These are phyloP conservation scores for Paramormyrops hopkinsi DNA, from an alignment of 2,797 vertebrate genomes.

Conservation along the genomic window DNA sequence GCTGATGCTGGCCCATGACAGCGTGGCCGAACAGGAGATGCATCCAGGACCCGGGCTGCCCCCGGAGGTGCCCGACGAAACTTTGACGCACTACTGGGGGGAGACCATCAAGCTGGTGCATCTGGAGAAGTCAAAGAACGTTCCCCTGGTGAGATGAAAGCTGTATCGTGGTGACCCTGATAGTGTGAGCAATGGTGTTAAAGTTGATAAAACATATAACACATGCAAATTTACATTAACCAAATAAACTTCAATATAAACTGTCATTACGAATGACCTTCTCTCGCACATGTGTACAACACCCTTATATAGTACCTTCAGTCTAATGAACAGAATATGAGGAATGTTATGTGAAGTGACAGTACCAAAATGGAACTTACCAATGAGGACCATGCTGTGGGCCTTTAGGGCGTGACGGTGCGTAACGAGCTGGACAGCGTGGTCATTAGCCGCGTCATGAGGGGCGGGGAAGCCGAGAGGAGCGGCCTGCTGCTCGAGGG, in stretches of 20 bases:
- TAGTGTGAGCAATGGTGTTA: not conserved
- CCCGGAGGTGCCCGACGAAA: constrained; percentile 63
- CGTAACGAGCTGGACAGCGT: constrained; percentile 90
- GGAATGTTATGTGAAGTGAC: not conserved
- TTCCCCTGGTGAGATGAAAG: constrained; percentile 76
- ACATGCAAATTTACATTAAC: not conserved
- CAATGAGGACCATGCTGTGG: not conserved
- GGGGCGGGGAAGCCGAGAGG: constrained; percentile 83
- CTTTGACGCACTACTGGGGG: constrained; percentile 70
- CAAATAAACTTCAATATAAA: not conserved
- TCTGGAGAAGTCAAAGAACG: constrained; percentile 85
- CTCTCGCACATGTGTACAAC: not conserved
- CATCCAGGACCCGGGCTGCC: constrained; percentile 61
- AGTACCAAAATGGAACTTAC: not conserved
- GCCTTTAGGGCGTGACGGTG: constrained; percentile 80
- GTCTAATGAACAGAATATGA: not conserved
- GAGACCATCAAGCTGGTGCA: constrained; percentile 90
- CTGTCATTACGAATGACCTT: not conserved
- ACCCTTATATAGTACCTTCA: not conserved
- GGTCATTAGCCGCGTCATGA: constrained; percentile 90
- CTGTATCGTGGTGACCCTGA: not conserved
- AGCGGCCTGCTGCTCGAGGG: constrained; percentile 86
- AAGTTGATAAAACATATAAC: not conserved
- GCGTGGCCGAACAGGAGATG: constrained; percentile 80
- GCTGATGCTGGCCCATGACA: constrained; percentile 85